phyloP scores from a whole-genome alignment of 1,140 invertebrate species.

The Colletes gigas region DNA sequence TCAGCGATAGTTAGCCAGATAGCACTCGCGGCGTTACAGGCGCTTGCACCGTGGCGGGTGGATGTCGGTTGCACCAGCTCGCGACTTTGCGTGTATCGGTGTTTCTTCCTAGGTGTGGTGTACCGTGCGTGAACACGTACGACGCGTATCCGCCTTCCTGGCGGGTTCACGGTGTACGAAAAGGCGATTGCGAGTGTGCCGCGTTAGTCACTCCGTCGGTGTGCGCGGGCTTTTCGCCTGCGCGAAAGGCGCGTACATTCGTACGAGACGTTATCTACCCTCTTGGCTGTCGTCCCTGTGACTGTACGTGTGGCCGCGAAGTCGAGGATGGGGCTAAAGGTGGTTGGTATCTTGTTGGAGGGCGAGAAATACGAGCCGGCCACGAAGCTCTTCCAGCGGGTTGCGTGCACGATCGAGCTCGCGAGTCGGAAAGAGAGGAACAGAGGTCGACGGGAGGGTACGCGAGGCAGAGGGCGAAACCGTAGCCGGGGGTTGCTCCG shows the following conservation, averaged over 20 bases:
- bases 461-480: neutral
- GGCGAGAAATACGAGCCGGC: slow-evolving; percentile 68
- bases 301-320: slow-evolving; percentile 29
- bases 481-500: slow-evolving; percentile 46
- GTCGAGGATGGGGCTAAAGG: slow-evolving; percentile 62
- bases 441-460: slow-evolving; percentile 11
- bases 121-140: slow-evolving; percentile 18
- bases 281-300: neutral
- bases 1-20: slow-evolving; percentile 63
- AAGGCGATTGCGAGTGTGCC: slow-evolving; percentile 7
- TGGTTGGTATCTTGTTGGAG: slow-evolving; percentile 70
- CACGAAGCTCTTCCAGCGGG: slow-evolving; percentile 56
- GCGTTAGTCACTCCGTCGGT: slow-evolving; percentile 14
- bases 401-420: slow-evolving; percentile 64
- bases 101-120: too few relatives aligned
- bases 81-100: neutral
- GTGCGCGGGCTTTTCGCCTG: neutral
- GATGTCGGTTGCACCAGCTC: slow-evolving; percentile 45
- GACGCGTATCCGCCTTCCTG: neutral
- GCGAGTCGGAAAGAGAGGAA: slow-evolving; percentile 26
- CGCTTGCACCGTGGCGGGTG: slow-evolving; percentile 50
- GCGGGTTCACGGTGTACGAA: neutral
- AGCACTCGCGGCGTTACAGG: slow-evolving; percentile 52
- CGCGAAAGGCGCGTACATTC: neutral
- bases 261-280: slow-evolving; percentile 37